Base-by-base conservation (phyloP, 2,113 vertebrate genomes). In the Burhinus bistriatus region DNA sequence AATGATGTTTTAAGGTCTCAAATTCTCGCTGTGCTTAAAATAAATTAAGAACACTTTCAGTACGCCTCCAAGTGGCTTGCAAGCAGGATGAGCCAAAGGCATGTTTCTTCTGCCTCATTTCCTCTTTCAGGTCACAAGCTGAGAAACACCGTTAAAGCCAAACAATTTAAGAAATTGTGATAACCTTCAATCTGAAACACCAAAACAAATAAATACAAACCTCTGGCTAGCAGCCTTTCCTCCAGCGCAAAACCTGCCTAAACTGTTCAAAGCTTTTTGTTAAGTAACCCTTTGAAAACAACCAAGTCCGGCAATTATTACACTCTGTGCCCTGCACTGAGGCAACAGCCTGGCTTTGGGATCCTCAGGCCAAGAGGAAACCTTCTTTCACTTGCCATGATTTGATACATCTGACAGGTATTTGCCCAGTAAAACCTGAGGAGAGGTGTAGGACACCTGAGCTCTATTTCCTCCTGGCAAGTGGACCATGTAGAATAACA, bases 401-500 rank as follows among this genome's bases (percentile, higher is more conserved):
- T 42, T 57, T 42, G 61, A 20, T 62, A 34, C 34, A n/a, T 15
- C 12, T 21, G 32, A 36, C 15, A 49, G n/a, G 27, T 27, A 44
- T 70, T 32, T 34, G 34, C 15, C 19, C 5, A 10, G 23, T 12
- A 69, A 85, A 44, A 66, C 22, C 34, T 10, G 14, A 30, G 32
- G 8, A 45, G 38, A 61, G 14, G 7, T 11, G 17, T 3, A 58
- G 15, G 17, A 69, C 29, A 23, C 26, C 25, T 8, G 27, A 61
- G 7, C 54, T 26, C n/a, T 42, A 5, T 13, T 57, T 61, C 47
- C 17, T 44, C n/a, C 69, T 40, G 55, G 42, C 23, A 55, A 68
- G 18, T 1, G 15, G 49, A 23, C 20, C 34, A 51, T 0, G 1
- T 14, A 64, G 20, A 70, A 57, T 7, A 25, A 49, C 52, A 23